phyloP scores from a whole-genome alignment of 2,888 invertebrate species.

The Parelbella ahira region DNA sequence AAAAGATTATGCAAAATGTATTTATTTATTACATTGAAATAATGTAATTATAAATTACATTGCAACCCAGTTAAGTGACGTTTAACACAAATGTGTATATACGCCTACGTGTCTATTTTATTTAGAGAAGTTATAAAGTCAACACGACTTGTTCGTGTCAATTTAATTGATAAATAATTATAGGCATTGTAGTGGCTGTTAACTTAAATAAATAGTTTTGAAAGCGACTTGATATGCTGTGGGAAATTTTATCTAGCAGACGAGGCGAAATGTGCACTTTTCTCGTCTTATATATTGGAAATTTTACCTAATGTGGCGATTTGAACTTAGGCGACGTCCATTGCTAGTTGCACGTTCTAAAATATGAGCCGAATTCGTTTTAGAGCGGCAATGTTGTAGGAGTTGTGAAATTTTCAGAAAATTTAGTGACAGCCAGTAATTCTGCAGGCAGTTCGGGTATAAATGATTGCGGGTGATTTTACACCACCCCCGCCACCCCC shows the following conservation, averaged over 20 bases:
- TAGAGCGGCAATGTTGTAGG: slow-evolving; percentile 36
- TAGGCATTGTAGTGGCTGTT: too few relatives aligned
- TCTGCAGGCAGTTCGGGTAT: slow-evolving; percentile 78
- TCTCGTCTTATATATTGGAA: slow-evolving; percentile 42
- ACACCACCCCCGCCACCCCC: slow-evolving; percentile 60
- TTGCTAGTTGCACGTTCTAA: slow-evolving; percentile 29
- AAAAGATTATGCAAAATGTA: too few relatives aligned
- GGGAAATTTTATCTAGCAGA: slow-evolving; percentile 41
- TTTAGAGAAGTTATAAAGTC: too few relatives aligned
- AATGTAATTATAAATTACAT: too few relatives aligned
- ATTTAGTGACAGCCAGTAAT: slow-evolving; percentile 75
- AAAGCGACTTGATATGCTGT: slow-evolving; percentile 38
- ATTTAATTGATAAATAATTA: too few relatives aligned
- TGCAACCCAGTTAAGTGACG: too few relatives aligned
- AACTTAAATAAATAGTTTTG: slow-evolving; percentile 28
- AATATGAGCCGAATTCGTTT: slow-evolving; percentile 19
- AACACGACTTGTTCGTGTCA: too few relatives aligned
- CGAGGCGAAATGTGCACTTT: slow-evolving; percentile 43
- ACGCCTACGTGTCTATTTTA: too few relatives aligned
- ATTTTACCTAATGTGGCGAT: slow-evolving; percentile 31
- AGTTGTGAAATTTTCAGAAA: slow-evolving; percentile 43
- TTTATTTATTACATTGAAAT: too few relatives aligned
- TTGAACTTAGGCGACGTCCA: slow-evolving; percentile 28
- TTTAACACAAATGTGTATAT: too few relatives aligned
- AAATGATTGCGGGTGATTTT: slow-evolving; percentile 81